Evolutionary conservation across 2,113 vertebrate genomes (phyloP).

Genomic region (Mormoops blainvillei): DNA sequence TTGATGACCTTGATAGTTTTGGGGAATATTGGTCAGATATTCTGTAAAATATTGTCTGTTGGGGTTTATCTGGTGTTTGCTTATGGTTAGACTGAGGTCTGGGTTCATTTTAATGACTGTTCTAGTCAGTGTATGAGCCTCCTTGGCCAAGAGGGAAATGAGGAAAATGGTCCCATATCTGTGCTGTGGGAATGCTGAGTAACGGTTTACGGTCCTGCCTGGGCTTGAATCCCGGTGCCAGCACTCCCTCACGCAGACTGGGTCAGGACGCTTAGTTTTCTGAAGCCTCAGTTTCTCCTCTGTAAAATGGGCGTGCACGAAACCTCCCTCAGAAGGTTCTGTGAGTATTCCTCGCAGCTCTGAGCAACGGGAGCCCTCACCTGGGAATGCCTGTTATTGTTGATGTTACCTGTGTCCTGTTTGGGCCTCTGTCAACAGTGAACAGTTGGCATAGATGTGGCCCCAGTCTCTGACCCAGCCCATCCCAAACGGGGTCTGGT

Average conservation of each 20-base stretch:
- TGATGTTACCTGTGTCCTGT: too few relatives aligned
- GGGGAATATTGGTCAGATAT: neutral
- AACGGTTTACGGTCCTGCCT: rapidly evolving
- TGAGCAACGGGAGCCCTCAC: rapidly evolving
- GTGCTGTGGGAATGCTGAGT: rapidly evolving
- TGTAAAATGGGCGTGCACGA: neutral
- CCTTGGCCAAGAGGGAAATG: neutral
- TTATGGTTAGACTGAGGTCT: neutral
- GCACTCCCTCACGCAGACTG: neutral
- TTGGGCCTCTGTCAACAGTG: neutral
- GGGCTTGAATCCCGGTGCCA: neutral
- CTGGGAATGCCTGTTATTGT: neutral
- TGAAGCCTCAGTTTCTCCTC: neutral
- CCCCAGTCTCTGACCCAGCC: neutral
- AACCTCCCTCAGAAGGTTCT: neutral
- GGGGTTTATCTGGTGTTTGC: neutral
- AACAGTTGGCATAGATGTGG: neutral
- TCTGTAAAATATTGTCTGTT: neutral
- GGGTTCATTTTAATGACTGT: rapidly evolving
- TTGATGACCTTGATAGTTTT: neutral
- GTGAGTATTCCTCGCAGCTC: neutral
- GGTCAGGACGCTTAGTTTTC: neutral
- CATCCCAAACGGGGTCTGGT: neutral
- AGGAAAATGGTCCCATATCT: neutral
- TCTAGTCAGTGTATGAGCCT: neutral